These are phyloP conservation scores for Cheilinus undulatus DNA, from an alignment of 2,113 vertebrate genomes.

Conservation along the genomic window DNA sequence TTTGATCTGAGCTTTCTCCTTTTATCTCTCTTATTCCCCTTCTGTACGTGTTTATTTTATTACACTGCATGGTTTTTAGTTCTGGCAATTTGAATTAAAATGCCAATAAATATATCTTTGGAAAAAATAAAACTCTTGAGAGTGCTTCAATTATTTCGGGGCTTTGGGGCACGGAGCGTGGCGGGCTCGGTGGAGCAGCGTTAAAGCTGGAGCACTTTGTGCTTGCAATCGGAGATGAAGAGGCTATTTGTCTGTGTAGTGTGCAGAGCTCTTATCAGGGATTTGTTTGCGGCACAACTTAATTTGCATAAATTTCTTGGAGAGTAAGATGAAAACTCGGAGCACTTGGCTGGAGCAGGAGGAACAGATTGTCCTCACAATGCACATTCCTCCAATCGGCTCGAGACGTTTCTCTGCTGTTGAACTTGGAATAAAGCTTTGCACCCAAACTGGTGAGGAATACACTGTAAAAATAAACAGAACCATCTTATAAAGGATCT, in stretches of 20 bases:
- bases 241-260: conserved; percentile 71
- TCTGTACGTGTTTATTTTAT: conserved; percentile 21
- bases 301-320: conserved; percentile 72
- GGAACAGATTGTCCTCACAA: conserved; percentile 48
- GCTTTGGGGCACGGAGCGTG: conserved; percentile 53
- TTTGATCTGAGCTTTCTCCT: not conserved
- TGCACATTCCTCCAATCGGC: conserved; percentile 18
- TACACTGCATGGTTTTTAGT: conserved; percentile 29
- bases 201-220: conserved; percentile 58
- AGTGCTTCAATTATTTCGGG: conserved; percentile 56
- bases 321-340: conserved; percentile 57
- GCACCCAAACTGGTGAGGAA: not conserved
- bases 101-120: conserved; percentile 32
- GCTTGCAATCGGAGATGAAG: conserved; percentile 67
- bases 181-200: conserved; percentile 37
- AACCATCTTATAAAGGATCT: not conserved
- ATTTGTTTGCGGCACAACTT: conserved; percentile 72
- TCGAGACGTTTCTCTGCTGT: conserved; percentile 17
- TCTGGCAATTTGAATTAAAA: conserved; percentile 46
- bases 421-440: conserved; percentile 21
- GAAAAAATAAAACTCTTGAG: conserved; percentile 40
- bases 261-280: conserved; percentile 62
- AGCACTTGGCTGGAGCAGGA: conserved; percentile 51
- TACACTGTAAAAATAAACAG: not conserved
- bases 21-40: not conserved